Base-by-base conservation (phyloP, 2,113 vertebrate species). In the Neogobius melanostomus region DNA sequence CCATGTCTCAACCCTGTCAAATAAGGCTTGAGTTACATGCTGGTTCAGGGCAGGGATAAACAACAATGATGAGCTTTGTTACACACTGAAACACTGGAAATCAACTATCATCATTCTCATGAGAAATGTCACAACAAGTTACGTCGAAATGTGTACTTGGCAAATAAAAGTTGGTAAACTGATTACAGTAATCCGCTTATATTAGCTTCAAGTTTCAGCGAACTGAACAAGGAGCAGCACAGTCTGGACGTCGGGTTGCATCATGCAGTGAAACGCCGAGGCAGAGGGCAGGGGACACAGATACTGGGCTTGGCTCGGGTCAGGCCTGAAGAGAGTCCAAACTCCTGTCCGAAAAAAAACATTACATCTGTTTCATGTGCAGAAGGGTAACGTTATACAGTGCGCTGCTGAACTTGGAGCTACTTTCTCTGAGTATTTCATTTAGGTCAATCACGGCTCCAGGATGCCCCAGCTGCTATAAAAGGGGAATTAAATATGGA, bases 71-170 rank as follows among this genome's bases (percentile, higher is more conserved):
- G 82, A 85, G 88, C 82, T 83, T 75, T 45, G 49, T 83, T 65
- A 81, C 51, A 86, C 88, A 85, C 76, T 76, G 84, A 90, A 92
- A 92, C 90, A 92, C 89, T 90, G 89, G 90, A 89, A 90, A 89
- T 87, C 87, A 75, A 84, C 83, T 67, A 74, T 85, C 84, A 79
- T 81, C 83, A 82, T 82, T 74, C 87, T 76, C 80, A 63, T 88
- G 82, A 82, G 79, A 86, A 45, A 21, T 48, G 45, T 48, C 62
- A 64, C 62, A 48, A n/a, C 15, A 7, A 56, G 53, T 28, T 6
- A 11, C 45, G 17, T 21, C 5, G 8, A 47, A 64, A 47, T 48
- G 16, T 64, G 16, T 21, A 17, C 62, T 64, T 64, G 62, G 52
- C 62, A 69, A 46, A 47, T 66, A 68, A 77, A 53, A 47, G 53